phyloP scores from a whole-genome alignment of 2,113 vertebrate species.

The Ictalurus furcatus region DNA sequence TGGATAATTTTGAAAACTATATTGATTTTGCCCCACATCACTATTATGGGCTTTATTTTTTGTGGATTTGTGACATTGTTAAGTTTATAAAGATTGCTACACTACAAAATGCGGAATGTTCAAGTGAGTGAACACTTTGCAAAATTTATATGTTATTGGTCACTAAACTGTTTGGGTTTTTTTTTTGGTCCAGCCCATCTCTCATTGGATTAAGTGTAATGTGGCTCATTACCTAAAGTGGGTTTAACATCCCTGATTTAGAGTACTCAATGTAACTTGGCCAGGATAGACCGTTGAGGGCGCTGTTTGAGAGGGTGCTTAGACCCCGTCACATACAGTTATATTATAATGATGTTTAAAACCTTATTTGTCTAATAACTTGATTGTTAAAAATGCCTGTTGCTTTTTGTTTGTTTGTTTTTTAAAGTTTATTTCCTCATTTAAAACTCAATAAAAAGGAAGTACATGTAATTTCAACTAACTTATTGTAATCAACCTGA shows the following conservation, averaged over 20 bases:
- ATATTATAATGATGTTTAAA: not conserved
- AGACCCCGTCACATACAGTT: not conserved
- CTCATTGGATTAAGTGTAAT: not conserved
- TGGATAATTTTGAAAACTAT: not conserved
- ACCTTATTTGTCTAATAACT: not conserved
- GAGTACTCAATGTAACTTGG: not conserved
- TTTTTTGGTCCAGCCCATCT: not conserved
- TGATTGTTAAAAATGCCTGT: not conserved
- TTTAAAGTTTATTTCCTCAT: not conserved
- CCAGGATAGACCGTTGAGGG: not conserved
- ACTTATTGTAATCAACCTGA: not conserved
- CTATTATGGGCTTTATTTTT: not conserved
- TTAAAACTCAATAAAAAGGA: not conserved
- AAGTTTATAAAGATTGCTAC: too few species aligned
- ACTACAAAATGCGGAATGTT: too few species aligned
- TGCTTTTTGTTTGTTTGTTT: not conserved
- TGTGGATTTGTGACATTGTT: too few species aligned
- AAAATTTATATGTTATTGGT: not conserved
- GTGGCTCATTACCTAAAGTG: not conserved
- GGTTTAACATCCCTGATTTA: not conserved
- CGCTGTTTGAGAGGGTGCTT: not conserved
- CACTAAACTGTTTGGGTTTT: too few species aligned
- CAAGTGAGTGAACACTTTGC: too few species aligned
- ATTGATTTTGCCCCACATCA: too few species aligned
- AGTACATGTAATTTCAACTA: not conserved